Conservation (phyloP, 23 tunicate species). For the Trididemnum miniatum region DNA sequence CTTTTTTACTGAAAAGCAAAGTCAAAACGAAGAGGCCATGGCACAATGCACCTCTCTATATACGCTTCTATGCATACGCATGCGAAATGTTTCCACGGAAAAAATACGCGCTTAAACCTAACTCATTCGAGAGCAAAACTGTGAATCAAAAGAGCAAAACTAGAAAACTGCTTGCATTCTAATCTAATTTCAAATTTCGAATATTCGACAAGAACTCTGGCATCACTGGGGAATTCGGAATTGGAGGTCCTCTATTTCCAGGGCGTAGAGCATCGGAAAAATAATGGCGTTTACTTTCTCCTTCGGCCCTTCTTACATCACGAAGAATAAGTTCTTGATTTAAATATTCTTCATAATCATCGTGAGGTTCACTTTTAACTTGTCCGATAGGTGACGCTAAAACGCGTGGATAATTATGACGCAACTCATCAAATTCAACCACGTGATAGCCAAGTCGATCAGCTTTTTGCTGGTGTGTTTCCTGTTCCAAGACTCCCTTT, state of each 20-base stretch:
- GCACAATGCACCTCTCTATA: too few relatives aligned
- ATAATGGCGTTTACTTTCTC: neutral
- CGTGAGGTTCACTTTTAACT: constrained; percentile 49
- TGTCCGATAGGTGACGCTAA: constrained; percentile 81
- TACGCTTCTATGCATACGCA: too few relatives aligned
- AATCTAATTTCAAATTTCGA: constrained; percentile 31
- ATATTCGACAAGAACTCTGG: constrained; percentile 36
- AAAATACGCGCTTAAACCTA: too few relatives aligned
- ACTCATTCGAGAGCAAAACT: too few relatives aligned
- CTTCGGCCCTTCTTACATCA: constrained; percentile 45
- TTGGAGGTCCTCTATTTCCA: constrained; percentile 56
- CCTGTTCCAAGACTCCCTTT: constrained; percentile 69
- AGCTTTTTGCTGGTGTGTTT: constrained; percentile 86
- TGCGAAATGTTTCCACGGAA: too few relatives aligned
- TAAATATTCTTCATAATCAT: constrained; percentile 69
- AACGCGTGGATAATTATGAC: constrained; percentile 73
- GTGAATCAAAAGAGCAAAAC: too few relatives aligned
- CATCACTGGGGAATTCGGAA: constrained; percentile 12
- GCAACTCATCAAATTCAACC: constrained; percentile 65
- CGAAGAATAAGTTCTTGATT: constrained; percentile 62
- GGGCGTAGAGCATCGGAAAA: constrained; percentile 16
- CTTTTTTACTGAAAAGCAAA: too few relatives aligned
- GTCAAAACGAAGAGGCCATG: too few relatives aligned
- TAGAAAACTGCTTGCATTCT: too few relatives aligned
- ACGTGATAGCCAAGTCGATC: constrained; percentile 85